Base-by-base conservation (phyloP, 2,888 invertebrate species). In the Amphimallon solstitiale region DNA sequence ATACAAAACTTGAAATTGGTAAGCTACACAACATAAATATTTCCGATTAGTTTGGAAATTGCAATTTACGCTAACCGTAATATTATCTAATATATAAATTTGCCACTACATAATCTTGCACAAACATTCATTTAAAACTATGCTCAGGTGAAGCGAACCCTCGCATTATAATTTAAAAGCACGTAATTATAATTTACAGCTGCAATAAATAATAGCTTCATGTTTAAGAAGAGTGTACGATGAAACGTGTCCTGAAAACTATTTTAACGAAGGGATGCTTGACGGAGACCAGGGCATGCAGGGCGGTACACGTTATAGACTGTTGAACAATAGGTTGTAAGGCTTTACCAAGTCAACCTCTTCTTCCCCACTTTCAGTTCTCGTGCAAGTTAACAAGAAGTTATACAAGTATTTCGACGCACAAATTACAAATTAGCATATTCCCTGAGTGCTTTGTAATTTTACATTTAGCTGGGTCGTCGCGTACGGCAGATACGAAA, bases 351-450 rank as follows among this genome's bases (percentile, higher is more conserved):
- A 59, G 45, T 7, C 56, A 38, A 15, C 38, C 45, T 19, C 56
- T 10, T 29, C 29, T 38, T 29, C 43, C 43, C 14, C 43, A 43
- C 38, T 38, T 29, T 15, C 43, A 43, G 34, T 43, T 59, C 43
- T 51, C 56, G 49, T 62, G 65, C 67, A 65, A 69, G 67, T 67
- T 67, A 65, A 68, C 65, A 62, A 48, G 54, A 63, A 68, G 63
- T 65, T 65, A 49, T 43, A 45, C 64, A 67, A 69, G 67, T 67
- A 69, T 69, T 67, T 65, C 48, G 52, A 69, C 65, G 67, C 67
- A 67, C 66, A 67, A 69, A 69, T 69, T 69, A 65, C 51, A 69
- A 67, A 69, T 69, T 67, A 67, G 64, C 67, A 69, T 65, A 69
- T 67, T 65, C 49, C 66, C 61, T 49, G 62, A 62, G 56, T 59